Evolutionary conservation across 2,113 vertebrate species (phyloP), one percentile per base, ranked within the genome.

Genomic region (Myotis davidii): DNA sequence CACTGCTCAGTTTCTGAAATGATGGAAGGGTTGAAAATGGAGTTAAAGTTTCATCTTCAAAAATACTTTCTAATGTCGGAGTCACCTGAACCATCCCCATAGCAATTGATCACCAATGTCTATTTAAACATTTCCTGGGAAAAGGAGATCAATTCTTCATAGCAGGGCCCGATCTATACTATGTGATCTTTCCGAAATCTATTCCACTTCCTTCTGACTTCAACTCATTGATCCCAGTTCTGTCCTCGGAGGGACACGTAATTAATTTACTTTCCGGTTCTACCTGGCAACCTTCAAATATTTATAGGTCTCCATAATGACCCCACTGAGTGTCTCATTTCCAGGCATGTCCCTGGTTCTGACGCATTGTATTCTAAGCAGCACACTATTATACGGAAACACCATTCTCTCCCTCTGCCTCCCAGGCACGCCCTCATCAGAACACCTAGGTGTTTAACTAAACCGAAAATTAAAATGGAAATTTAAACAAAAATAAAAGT

Each of bases 221-320:
- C 29, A 96, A 83, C 6, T 39, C n/a, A 96, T 87, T 90, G 91
- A 96, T 92, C 14, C 20, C 20, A 17, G 39, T 37, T 81, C n/a
- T 16, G 1, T 86, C 45, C 54, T 96, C 59, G 52, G 14, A 92
- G 70, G 10, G 86, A 45, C 9, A 67, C 14, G 52, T 61, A 90
- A 87, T 91, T 91, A 89, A 92, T 86, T 92, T 74, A 86, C 69
- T 82, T 89, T 65, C 84, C 74, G 32, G 91, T 85, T 82, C 34
- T 70, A 39, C 5, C 69, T 64, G 61, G 77, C 21, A 93, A 34
- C 17, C 59, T 74, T 90, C 45, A 94, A 67, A 73, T 52, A 93
- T 92, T 78, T 84, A 74, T 42, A 90, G 29, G 54, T 70, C 86
- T 85, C 34, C 14, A 61, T 69, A 83, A 77, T 59, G 14, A 73